Evolutionary conservation across 2,888 invertebrate genomes (phyloP).

Genomic region (Lochmaea crataegi): DNA sequence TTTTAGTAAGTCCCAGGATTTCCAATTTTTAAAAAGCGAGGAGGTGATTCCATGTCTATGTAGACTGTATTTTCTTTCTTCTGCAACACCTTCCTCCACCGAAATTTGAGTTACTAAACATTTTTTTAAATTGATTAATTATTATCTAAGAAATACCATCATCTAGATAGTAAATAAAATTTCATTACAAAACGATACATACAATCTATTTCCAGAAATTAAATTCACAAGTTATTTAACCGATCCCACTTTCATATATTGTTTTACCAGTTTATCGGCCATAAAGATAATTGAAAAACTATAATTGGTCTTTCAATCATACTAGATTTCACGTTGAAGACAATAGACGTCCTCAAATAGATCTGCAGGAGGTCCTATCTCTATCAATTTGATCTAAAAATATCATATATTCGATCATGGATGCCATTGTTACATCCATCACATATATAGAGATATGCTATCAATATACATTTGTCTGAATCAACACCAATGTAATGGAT

Average conservation of each 20-base stretch:
- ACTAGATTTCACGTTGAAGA: constrained; percentile 23
- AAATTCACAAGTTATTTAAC: constrained; percentile 1
- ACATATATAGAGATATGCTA: constrained; percentile 7
- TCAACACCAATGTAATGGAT: constrained; percentile 26
- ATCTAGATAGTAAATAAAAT: neutral
- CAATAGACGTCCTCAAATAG: constrained; percentile 17
- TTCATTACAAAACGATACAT: neutral
- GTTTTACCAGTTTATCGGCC: neutral
- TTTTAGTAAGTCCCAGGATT: too few species aligned
- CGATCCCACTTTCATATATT: neutral
- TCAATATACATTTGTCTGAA: constrained; percentile 34
- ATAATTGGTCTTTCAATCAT: constrained; percentile 25
- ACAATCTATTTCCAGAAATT: neutral
- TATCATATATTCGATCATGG: constrained; percentile 12
- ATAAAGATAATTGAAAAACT: constrained; percentile 16
- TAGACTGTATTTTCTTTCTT: too few species aligned
- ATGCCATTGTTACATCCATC: constrained; percentile 20
- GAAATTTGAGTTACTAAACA: too few species aligned
- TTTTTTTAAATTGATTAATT: too few species aligned
- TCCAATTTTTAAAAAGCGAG: too few species aligned
- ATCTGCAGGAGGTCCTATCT: constrained; percentile 24
- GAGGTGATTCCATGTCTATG: too few species aligned
- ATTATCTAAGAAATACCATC: too few species aligned
- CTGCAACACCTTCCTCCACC: too few species aligned
- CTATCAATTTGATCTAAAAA: constrained; percentile 22